These are phyloP conservation scores for Oxyscelio sp. DNA, from an alignment of 2,888 invertebrate species.

Conservation along the genomic window DNA sequence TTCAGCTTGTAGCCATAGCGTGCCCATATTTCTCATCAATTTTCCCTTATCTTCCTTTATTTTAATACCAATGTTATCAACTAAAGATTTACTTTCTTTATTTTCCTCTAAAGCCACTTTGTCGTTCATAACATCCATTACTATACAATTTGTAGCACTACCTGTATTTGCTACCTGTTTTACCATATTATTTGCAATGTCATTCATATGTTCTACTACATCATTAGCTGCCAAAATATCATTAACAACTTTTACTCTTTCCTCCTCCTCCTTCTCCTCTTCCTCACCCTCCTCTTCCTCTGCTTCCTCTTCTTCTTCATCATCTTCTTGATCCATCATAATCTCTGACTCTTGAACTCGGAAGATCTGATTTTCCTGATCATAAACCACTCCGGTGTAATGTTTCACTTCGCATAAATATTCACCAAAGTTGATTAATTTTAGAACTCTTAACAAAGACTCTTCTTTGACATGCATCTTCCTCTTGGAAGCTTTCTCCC, in stretches of 20 bases:
- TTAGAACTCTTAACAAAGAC: slow-evolving; percentile 92
- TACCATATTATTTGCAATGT: slow-evolving; percentile 58
- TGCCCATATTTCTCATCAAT: slow-evolving; percentile 95
- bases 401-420: slow-evolving; percentile 90
- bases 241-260: no score
- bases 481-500: slow-evolving; percentile 90
- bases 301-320: slow-evolving; percentile 21
- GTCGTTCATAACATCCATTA: neutral
- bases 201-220: slow-evolving; percentile 57
- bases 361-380: slow-evolving; percentile 88
- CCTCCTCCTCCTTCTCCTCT: no score
- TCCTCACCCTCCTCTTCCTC: no score
- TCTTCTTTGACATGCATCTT: slow-evolving; percentile 91
- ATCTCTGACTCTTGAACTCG: slow-evolving; percentile 24
- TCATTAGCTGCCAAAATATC: slow-evolving; percentile 50
- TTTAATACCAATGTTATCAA: slow-evolving; percentile 10
- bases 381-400: slow-evolving; percentile 92
- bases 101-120: neutral
- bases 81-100: slow-evolving; percentile 2
- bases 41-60: slow-evolving; percentile 88
- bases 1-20: slow-evolving; percentile 96
- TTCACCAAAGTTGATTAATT: slow-evolving; percentile 94
- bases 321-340: neutral
- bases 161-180: slow-evolving; percentile 47
- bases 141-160: slow-evolving; percentile 26